phyloP scores from a whole-genome alignment of 2,888 invertebrate species.

The Tenodera sinensis region DNA sequence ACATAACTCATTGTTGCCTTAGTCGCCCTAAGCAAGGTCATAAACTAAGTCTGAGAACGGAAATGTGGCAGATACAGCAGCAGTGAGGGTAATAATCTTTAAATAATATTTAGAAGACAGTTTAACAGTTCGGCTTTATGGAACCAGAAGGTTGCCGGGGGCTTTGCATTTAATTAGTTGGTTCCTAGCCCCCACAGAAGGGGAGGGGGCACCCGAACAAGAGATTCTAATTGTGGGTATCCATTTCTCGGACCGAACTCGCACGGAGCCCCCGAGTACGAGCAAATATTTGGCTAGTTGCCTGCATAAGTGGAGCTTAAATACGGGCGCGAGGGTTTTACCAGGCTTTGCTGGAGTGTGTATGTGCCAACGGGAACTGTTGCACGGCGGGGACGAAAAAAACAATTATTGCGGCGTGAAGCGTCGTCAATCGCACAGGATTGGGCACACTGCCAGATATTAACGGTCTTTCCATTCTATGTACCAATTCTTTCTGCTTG shows the following conservation, averaged over 20 bases:
- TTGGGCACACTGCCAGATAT: not conserved
- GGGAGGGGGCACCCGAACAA: not conserved
- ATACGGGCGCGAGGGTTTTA: conserved; percentile 2
- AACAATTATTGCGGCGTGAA: not conserved
- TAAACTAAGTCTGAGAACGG: no score
- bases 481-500: not conserved
- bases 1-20: no score
- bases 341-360: not conserved
- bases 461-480: not conserved
- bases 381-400: not conserved
- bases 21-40: no score
- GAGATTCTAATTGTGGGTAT: conserved; percentile 3
- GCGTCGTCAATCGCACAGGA: not conserved
- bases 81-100: not conserved
- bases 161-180: not conserved
- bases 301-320: conserved; percentile 21
- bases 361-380: not conserved
- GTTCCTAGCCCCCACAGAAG: not conserved
- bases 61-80: not conserved
- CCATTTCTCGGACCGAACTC: not conserved
- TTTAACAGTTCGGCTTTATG: not conserved
- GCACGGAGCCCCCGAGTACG: not conserved
- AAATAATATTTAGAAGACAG: not conserved
- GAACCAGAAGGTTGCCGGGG: not conserved
- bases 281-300: conserved; percentile 28